Evolutionary conservation across 2,888 invertebrate genomes (phyloP).

Genomic region (Chouioia cunea): DNA sequence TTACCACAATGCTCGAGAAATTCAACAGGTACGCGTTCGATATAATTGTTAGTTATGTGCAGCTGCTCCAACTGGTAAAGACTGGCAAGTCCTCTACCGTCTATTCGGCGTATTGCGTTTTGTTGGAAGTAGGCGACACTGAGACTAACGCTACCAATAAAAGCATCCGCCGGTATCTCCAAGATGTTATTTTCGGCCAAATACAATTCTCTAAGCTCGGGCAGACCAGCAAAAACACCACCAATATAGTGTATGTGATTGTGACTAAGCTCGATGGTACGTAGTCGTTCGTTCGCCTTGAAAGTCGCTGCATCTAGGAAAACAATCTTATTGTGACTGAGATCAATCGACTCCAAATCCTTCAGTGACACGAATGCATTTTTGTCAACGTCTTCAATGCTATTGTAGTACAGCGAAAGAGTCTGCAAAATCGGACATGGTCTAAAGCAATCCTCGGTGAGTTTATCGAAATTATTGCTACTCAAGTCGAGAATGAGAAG

Average conservation of each 20-base stretch:
- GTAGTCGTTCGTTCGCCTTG: conserved; percentile 79
- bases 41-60: conserved; percentile 88
- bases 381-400: conserved; percentile 82
- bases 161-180: conserved; percentile 85
- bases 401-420: conserved; percentile 86
- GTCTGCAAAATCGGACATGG: conserved; percentile 84
- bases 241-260: conserved; percentile 90
- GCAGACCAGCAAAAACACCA: conserved; percentile 85
- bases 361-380: conserved; percentile 81
- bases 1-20: conserved; percentile 82
- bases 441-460: conserved; percentile 82
- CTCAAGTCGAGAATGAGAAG: conserved; percentile 85
- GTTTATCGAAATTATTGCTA: conserved; percentile 84
- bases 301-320: conserved; percentile 81
- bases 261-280: conserved; percentile 87
- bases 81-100: conserved; percentile 80
- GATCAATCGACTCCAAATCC: conserved; percentile 84
- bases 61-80: conserved; percentile 84
- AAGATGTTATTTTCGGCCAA: conserved; percentile 90
- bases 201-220: conserved; percentile 85
- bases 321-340: conserved; percentile 89
- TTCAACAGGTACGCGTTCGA: conserved; percentile 82
- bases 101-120: conserved; percentile 85
- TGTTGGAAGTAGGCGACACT: conserved; percentile 88
- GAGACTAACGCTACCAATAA: conserved; percentile 80